These are phyloP conservation scores for Apaloderma vittatum DNA, from an alignment of 2,113 vertebrate genomes.

Conservation along the genomic window DNA sequence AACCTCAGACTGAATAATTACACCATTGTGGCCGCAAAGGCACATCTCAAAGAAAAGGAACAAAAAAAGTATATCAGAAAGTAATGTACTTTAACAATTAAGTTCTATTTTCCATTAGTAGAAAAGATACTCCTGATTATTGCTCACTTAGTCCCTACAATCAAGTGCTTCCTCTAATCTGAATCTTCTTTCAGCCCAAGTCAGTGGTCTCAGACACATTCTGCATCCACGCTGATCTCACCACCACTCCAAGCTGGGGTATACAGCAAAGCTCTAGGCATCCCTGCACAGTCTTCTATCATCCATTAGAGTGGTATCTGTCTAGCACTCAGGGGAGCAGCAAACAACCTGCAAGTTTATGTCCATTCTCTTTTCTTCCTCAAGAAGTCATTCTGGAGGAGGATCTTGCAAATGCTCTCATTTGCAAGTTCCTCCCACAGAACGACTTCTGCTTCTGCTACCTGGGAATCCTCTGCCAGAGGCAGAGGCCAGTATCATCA, in stretches of 20 bases:
- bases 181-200: background rate
- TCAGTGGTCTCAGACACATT: background rate
- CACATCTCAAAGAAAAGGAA: background rate
- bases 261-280: background rate
- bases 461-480: background rate
- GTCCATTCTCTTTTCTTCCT: background rate
- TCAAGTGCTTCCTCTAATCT: background rate
- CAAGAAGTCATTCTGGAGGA: background rate
- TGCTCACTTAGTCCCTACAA: background rate
- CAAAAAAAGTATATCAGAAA: background rate
- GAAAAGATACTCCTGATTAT: background rate
- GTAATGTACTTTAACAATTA: background rate
- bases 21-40: background rate
- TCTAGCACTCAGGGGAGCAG: background rate
- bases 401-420: background rate
- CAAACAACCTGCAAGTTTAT: background rate
- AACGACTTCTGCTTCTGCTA: background rate
- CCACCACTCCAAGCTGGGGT: background rate
- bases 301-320: background rate
- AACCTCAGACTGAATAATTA: background rate
- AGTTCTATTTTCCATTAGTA: background rate
- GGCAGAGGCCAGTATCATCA: background rate
- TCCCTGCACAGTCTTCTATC: background rate
- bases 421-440: too few relatives aligned
- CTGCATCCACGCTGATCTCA: background rate